Conservation (phyloP, 2,797 vertebrate species). For the Gastrophryne carolinensis region DNA sequence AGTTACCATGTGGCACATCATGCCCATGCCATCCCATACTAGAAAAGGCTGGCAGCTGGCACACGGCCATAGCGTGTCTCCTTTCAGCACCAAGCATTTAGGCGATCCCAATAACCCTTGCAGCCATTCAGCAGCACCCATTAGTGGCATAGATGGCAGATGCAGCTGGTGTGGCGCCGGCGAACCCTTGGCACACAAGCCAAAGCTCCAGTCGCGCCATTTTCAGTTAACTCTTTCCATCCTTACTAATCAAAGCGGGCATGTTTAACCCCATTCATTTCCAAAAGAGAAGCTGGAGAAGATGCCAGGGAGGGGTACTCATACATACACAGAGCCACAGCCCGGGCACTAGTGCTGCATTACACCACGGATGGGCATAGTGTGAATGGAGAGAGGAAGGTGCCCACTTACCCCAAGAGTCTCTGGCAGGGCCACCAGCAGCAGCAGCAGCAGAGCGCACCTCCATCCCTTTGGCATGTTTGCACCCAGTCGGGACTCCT, state of each 20-base stretch:
- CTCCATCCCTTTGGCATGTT: conserved; percentile 23
- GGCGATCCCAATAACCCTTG: neutral
- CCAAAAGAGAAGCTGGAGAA: neutral
- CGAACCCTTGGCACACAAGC: too few species aligned
- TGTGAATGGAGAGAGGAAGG: neutral
- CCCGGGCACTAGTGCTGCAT: neutral
- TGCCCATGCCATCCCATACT: too few species aligned
- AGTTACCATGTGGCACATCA: neutral
- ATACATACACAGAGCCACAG: too few species aligned
- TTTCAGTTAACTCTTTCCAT: neutral
- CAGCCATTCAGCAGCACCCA: neutral
- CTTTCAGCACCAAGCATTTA: too few species aligned
- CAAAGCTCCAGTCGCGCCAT: too few species aligned
- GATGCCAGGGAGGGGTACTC: neutral
- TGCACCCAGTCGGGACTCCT: conserved; percentile 29
- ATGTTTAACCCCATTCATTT: neutral
- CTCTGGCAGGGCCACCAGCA: conserved; percentile 37
- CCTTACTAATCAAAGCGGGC: neutral
- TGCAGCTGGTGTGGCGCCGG: too few species aligned
- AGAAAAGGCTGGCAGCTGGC: too few species aligned
- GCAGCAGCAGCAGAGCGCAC: conserved; percentile 7
- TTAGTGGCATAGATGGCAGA: too few species aligned
- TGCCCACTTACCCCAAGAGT: conserved; percentile 64
- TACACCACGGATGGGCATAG: neutral
- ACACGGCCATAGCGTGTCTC: too few species aligned